Conservation (phyloP, 2,797 vertebrate genomes). For the Sorex maritimensis region DNA sequence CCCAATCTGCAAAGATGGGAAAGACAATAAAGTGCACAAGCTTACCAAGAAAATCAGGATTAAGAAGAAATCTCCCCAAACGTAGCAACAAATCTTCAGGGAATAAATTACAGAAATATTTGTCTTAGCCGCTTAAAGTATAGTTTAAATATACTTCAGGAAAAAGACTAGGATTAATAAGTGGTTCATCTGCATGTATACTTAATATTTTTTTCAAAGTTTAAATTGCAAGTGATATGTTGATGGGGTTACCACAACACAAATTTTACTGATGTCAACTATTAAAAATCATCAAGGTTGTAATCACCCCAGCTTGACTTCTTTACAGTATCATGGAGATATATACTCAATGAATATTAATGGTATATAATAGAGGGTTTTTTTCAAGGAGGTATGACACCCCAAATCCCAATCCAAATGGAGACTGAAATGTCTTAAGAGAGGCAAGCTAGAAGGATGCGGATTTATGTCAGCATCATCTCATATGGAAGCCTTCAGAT, state of each 20-base stretch:
- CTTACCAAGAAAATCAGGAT: constrained; percentile 63
- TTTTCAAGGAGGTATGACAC: constrained; percentile 65
- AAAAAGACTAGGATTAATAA: constrained; percentile 43
- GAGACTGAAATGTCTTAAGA: constrained; percentile 62
- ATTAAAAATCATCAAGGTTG: constrained; percentile 58
- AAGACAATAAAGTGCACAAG: constrained; percentile 48
- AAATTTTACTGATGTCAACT: constrained; percentile 60
- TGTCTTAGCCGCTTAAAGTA: constrained; percentile 64
- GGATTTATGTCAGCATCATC: constrained; percentile 39
- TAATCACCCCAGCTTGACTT: constrained; percentile 60
- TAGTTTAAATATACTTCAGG: constrained; percentile 56
- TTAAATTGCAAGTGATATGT: constrained; percentile 68
- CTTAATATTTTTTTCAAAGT: constrained; percentile 70
- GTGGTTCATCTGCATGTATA: constrained; percentile 38
- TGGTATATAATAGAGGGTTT: constrained; percentile 27
- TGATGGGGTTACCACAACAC: constrained; percentile 60
- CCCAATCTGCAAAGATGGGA: constrained; percentile 53
- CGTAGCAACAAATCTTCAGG: constrained; percentile 67
- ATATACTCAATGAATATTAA: constrained; percentile 62
- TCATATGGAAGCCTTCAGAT: constrained; percentile 22
- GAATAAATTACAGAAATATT: constrained; percentile 45
- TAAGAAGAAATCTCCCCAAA: constrained; percentile 55
- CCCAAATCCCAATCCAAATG: constrained; percentile 62
- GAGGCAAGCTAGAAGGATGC: constrained; percentile 9
- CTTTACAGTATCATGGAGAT: constrained; percentile 71